phyloP scores from a whole-genome alignment of 2,113 vertebrate genomes.

The Gymnorhina tibicen region DNA sequence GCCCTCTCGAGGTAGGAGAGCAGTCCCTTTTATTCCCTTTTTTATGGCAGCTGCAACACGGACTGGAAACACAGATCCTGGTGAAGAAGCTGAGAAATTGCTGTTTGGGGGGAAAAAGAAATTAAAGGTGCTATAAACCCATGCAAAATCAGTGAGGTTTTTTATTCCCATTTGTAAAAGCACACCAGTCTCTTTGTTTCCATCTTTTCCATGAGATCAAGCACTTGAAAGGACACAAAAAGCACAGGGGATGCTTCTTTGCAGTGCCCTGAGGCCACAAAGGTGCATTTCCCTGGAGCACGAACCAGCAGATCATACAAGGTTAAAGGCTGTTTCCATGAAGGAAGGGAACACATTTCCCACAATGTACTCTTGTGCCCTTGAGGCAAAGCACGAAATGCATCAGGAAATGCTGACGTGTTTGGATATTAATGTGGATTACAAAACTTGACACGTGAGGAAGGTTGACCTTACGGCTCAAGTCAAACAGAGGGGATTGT shows the following conservation, averaged over 20 bases:
- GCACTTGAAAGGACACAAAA: not conserved
- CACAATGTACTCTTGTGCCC: not conserved
- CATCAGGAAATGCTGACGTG: not conserved
- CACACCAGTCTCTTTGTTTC: not conserved
- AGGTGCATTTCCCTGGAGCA: not conserved
- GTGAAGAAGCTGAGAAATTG: not conserved
- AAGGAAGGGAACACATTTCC: not conserved
- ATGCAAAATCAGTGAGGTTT: not conserved
- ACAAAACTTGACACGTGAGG: not conserved
- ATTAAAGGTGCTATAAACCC: not conserved
- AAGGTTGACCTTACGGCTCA: not conserved
- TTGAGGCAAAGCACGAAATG: not conserved
- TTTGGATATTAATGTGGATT: not conserved
- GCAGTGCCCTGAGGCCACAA: not conserved
- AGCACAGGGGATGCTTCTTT: not conserved
- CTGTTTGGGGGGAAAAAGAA: not conserved
- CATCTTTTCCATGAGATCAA: not conserved
- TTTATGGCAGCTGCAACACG: not conserved
- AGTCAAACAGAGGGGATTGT: not conserved
- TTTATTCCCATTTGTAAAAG: not conserved
- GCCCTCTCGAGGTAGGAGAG: slow-evolving; percentile 56
- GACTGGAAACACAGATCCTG: not conserved
- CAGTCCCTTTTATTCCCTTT: not conserved
- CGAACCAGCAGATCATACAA: not conserved
- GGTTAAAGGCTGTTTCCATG: not conserved